Percentiles rank a stretch among this genome's conserved stretches.
phyloP scores from a whole-genome alignment of 2,888 invertebrate species.

The Alviniconcha strummeri region DNA sequence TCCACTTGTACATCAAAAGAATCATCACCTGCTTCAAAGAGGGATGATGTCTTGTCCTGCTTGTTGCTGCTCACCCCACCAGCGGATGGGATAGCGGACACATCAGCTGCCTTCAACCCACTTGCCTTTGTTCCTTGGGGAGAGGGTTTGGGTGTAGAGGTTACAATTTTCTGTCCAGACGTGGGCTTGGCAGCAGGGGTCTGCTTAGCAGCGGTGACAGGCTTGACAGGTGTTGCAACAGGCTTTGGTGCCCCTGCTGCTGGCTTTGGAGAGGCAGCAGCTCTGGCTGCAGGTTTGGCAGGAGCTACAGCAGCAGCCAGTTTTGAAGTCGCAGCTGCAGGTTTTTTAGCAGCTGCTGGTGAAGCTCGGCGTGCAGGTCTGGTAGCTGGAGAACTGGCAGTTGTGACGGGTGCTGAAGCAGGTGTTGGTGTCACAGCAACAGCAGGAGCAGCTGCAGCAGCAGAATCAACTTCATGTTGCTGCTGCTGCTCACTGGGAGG shows the following conservation, averaged over 20 bases:
- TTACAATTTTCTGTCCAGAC: constrained; percentile 32
- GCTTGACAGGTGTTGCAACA: constrained; percentile 18
- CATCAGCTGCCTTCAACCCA: constrained; percentile 4
- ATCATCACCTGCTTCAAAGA: constrained; percentile 61
- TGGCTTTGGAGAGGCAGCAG: constrained; percentile 23
- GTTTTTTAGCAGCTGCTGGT: constrained; percentile 49
- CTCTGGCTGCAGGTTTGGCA: background rate
- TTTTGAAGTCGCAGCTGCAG: constrained; percentile 44
- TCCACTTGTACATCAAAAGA: constrained; percentile 73
- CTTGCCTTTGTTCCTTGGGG: background rate
- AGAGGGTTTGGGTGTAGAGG: constrained; percentile 19
- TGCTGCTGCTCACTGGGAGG: background rate
- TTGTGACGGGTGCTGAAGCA: background rate
- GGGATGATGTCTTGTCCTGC: constrained; percentile 42
- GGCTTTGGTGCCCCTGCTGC: constrained; percentile 9
- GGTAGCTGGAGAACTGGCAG: background rate
- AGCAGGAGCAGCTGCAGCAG: constrained; percentile 8
- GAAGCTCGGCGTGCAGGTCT: constrained; percentile 12
- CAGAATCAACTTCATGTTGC: background rate
- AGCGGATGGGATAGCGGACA: constrained; percentile 8
- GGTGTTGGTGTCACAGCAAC: background rate
- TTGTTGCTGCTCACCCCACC: constrained; percentile 17
- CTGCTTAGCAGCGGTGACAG: constrained; percentile 29
- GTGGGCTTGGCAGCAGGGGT: constrained; percentile 29
- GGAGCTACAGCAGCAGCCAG: background rate